These are phyloP conservation scores for Sarcophaga subvicina DNA, from an alignment of 2,888 invertebrate species.

Conservation along the genomic window DNA sequence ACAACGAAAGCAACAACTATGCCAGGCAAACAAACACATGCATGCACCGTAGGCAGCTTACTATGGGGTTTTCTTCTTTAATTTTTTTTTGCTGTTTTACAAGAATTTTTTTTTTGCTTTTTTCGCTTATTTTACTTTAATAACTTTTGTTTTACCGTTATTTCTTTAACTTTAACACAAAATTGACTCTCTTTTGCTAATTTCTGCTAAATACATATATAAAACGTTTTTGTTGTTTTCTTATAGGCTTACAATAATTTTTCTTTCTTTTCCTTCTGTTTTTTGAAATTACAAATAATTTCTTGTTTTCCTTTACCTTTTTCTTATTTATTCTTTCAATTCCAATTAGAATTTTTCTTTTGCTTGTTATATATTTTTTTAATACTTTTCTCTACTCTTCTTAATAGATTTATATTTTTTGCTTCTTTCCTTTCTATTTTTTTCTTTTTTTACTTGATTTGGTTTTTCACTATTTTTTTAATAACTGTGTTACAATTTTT, in stretches of 20 bases:
- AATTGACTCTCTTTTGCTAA: too few relatives aligned
- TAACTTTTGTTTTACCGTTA: too few relatives aligned
- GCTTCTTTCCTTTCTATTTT: slow-evolving; percentile 41
- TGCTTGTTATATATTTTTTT: slow-evolving; percentile 35
- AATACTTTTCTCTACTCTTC: slow-evolving; percentile 69
- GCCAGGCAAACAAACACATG: background rate
- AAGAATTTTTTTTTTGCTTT: background rate
- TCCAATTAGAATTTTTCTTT: slow-evolving; percentile 13
- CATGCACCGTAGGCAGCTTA: background rate
- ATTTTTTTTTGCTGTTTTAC: slow-evolving; percentile 28
- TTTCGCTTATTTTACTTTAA: too few relatives aligned
- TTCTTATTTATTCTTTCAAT: slow-evolving; percentile 38
- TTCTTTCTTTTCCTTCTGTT: too few relatives aligned
- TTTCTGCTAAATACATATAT: too few relatives aligned
- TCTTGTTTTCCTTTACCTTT: slow-evolving; percentile 49
- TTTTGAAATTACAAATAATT: too few relatives aligned
- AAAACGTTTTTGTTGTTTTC: background rate
- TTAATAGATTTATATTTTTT: slow-evolving; percentile 46
- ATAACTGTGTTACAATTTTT: slow-evolving; percentile 46
- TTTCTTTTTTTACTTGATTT: slow-evolving; percentile 12
- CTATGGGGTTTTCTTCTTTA: background rate
- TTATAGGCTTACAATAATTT: background rate
- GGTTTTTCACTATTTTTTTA: slow-evolving; percentile 37
- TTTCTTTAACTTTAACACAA: too few relatives aligned
- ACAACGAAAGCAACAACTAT: background rate